Conservation (phyloP, 2,113 vertebrate genomes). For the Pluvialis apricaria region DNA sequence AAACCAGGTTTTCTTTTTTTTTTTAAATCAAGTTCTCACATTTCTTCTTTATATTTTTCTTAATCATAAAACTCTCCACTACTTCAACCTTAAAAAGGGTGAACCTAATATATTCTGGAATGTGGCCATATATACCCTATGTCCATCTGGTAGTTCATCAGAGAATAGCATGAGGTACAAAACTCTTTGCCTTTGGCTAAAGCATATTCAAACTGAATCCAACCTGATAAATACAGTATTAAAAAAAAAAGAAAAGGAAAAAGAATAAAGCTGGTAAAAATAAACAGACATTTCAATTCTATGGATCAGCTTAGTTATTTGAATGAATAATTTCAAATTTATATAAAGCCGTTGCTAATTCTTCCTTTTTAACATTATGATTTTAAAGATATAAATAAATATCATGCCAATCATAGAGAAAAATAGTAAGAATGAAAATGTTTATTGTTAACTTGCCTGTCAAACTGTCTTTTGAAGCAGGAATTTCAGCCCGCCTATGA, state of each 20-base stretch:
- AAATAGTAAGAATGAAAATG: rapidly evolving
- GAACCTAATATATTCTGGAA: not conserved
- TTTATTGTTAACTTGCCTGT: not conserved
- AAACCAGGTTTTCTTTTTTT: not conserved
- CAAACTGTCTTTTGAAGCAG: not conserved
- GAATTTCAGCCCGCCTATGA: not conserved
- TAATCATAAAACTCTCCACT: not conserved
- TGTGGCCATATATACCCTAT: not conserved
- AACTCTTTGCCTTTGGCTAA: not conserved
- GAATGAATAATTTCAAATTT: not conserved
- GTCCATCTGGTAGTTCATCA: not conserved
- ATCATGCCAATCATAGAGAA: not conserved
- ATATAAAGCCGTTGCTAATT: not conserved
- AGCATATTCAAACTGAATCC: not conserved
- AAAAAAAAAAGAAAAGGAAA: too few species aligned
- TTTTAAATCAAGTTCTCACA: not conserved
- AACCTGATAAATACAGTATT: not conserved
- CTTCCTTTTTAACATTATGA: not conserved
- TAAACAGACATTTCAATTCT: not conserved
- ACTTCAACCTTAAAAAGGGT: not conserved
- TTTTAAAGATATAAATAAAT: not conserved
- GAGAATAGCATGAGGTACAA: not conserved
- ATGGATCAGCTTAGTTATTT: not conserved
- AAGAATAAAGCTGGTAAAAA: not conserved
- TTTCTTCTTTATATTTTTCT: not conserved